Evolutionary conservation across 2,113 vertebrate genomes (phyloP).

Genomic region (Jacana jacana): DNA sequence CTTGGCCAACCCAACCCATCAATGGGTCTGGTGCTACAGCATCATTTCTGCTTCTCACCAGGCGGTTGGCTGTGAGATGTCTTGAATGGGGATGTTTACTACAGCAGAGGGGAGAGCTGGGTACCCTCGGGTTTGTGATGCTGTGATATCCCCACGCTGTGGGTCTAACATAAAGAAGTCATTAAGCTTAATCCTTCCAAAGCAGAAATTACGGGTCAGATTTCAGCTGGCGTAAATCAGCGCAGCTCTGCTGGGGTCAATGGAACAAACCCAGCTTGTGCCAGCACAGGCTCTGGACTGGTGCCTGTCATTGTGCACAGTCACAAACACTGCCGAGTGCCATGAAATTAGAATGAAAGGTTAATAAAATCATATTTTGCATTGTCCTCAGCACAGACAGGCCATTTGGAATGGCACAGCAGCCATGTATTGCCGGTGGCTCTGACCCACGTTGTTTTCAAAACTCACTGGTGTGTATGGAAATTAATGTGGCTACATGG

Average conservation of each 20-base stretch:
- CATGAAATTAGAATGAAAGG: slow-evolving; percentile 28
- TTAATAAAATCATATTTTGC: slow-evolving; percentile 35
- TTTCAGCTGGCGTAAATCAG: slow-evolving; percentile 30
- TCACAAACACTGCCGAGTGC: not conserved
- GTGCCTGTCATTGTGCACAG: slow-evolving; percentile 33
- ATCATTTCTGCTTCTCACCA: not conserved
- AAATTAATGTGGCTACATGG: slow-evolving; percentile 18
- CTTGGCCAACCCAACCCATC: not conserved
- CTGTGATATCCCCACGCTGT: not conserved
- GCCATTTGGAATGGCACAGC: not conserved
- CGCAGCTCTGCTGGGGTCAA: slow-evolving; percentile 9
- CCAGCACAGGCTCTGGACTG: slow-evolving; percentile 27
- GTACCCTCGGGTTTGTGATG: not conserved
- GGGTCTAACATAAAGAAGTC: not conserved
- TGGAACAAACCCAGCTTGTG: slow-evolving; percentile 9
- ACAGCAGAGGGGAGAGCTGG: not conserved
- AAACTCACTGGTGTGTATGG: not conserved
- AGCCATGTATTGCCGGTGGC: not conserved
- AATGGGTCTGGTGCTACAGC: not conserved
- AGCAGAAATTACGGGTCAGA: not conserved
- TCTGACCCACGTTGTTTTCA: not conserved
- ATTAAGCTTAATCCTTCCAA: not conserved
- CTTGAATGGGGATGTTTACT: not conserved
- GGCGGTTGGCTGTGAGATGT: not conserved
- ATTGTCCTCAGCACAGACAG: slow-evolving; percentile 41